Evolutionary conservation across 2,797 vertebrate species (phyloP).

Genomic region (Pangasius macronema): DNA sequence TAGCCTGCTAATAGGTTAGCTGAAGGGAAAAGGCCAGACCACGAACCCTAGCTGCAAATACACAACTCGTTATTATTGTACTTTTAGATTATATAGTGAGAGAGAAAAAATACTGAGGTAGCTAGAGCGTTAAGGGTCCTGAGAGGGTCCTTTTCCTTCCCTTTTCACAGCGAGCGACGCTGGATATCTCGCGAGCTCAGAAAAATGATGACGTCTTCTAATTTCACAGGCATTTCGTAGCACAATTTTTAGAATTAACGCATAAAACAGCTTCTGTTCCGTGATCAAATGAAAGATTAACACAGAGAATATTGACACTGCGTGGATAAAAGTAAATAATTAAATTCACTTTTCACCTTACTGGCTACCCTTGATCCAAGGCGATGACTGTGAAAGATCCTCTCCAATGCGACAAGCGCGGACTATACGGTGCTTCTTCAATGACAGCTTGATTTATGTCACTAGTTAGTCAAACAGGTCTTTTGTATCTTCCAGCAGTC

Average conservation of each 20-base stretch:
- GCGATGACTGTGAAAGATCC: constrained; percentile 72
- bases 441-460: background rate
- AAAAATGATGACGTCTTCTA: constrained; percentile 62
- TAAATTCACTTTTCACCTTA: constrained; percentile 71
- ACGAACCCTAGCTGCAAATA: background rate
- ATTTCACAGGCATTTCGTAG: constrained; percentile 52
- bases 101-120: background rate
- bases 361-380: constrained; percentile 72
- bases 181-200: constrained; percentile 19
- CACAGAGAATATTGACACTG: background rate
- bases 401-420: constrained; percentile 55
- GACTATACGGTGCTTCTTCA: background rate
- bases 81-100: background rate
- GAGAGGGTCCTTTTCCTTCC: constrained; percentile 5
- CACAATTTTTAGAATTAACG: background rate
- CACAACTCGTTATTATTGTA: background rate
- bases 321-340: constrained; percentile 46
- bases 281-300: background rate
- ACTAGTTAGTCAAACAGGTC: background rate
- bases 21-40: constrained; percentile 39
- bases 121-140: background rate
- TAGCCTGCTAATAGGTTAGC: constrained; percentile 50
- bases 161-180: constrained; percentile 41
- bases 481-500: constrained; percentile 49
- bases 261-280: background rate